Evolutionary conservation across 1,140 invertebrate species (phyloP), one percentile per base, ranked within the genome.

Genomic region (Protaetia brevitarsis): DNA sequence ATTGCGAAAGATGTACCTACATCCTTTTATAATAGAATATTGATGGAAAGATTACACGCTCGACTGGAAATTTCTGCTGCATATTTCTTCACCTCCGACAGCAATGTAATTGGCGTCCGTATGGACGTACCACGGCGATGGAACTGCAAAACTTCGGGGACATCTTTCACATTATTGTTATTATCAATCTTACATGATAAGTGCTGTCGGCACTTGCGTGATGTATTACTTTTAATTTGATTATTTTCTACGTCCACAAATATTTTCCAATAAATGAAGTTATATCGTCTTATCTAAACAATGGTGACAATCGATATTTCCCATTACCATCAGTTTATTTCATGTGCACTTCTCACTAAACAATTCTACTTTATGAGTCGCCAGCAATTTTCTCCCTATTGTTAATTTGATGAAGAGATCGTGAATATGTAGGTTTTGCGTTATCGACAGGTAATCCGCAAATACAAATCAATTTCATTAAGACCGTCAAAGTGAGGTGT

Each of bases 191-290:
- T 37, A 16, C 34, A 51, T 6, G 16, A 6, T 16, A 23, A 23
- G 7, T 51, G 16, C 16, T 37, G 16, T 37, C 34, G 41, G 6
- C 19, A 21, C 41, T 51, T 26, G 41, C 41, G 41, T 51, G 41
- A 51, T 51, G 41, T 23, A 51, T 51, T 51, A 51, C 13, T 23
- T 51, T 51, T 51, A 51, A 51, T 51, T 51, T 16, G 41, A 23
- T 51, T 51, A 51, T 51, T 51, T 37, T 51, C 41, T 23, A 23
- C 2, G 16, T 19, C 19, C 4, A 23, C 19, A 51, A 51, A 51
- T 51, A 51, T 51, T 51, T 51, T 51, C 41, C 19, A 10, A 23
- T 51, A 51, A 51, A 51, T 51, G 41, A 19, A 51, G 26, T 51
- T 51, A 8, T 51, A 19, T 51, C 26, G 41, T 51, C 16, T 45